Base-by-base conservation (phyloP, 1,140 invertebrate species). In the Charaxes varanes region DNA sequence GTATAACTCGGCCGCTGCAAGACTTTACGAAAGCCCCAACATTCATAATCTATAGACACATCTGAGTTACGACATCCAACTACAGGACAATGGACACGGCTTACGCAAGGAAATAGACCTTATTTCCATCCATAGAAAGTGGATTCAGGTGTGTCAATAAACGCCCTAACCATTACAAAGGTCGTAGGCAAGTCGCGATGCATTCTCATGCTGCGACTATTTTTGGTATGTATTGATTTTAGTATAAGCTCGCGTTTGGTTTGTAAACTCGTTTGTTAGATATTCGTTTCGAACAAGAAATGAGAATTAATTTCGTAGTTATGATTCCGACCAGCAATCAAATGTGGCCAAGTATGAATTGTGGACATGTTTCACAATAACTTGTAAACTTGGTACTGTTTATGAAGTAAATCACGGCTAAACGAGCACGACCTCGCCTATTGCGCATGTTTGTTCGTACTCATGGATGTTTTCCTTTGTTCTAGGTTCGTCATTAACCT, bases 401-500 rank as follows among this genome's bases (percentile, higher is more conserved):
- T 47, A 24, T 18, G 24, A 43, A 43, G 31, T 18, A 30, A 18
- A 13, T 10, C 22, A 14, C 22, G n/a, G n/a, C 8, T 33, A 14
- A 33, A 33, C 16, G 31, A 13, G 13, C 17, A 32, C 13, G 27
- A 22, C 41, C 41, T 43, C 14, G 27, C 5, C n/a, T 11, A 14
- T n/a, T 31, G 22, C 17, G 15, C 28, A 52, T 16, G 10, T 31
- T 44, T 31, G 28, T 27, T 30, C 18, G 12, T 44, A 31, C 27
- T 44, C 11, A 44, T 28, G 19, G 2, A 22, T 37, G 37, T 56
- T 65, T 53, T 69, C 46, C 59, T 10, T 82, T 80, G 71, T 83
- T 81, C 15, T 72, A 85, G 84, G 63, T 85, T 85, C 60, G 84
- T 85, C 53, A 84, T 84, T 51, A 85, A 85, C 53, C 61, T 85